Evolutionary conservation across 2,797 vertebrate species (phyloP).

Genomic region (Cichlasoma orientale): DNA sequence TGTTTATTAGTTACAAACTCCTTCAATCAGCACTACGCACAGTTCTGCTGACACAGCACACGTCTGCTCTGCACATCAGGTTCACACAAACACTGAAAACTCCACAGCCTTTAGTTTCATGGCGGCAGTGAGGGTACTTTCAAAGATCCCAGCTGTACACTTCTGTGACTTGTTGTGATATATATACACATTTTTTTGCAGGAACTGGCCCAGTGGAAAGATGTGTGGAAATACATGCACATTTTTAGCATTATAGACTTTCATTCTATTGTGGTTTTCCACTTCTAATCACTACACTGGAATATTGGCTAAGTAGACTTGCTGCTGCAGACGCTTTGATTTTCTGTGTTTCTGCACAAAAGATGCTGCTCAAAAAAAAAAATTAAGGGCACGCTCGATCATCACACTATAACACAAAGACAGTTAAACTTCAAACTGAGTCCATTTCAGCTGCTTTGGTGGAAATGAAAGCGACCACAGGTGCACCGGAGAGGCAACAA

Average conservation of each 20-base stretch:
- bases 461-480: neutral
- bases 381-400: too few relatives aligned
- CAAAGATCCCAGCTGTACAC: neutral
- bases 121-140: neutral
- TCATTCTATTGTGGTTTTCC: too few relatives aligned
- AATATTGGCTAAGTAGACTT: too few relatives aligned
- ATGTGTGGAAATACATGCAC: too few relatives aligned
- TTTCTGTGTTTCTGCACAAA: too few relatives aligned
- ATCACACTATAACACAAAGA: too few relatives aligned
- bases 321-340: too few relatives aligned
- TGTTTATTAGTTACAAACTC: neutral
- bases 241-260: neutral
- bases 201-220: too few relatives aligned
- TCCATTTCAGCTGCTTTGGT: neutral
- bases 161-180: too few relatives aligned
- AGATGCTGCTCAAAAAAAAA: too few relatives aligned
- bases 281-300: too few relatives aligned
- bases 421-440: neutral
- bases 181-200: too few relatives aligned
- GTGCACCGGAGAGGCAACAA: accelerated
- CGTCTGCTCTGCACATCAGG: neutral
- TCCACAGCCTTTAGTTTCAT: slow-evolving; percentile 16
- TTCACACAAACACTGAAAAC: neutral
- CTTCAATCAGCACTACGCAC: neutral
- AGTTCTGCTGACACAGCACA: neutral